phyloP scores from a whole-genome alignment of 2,888 invertebrate genomes.

The Bugula neritina region DNA sequence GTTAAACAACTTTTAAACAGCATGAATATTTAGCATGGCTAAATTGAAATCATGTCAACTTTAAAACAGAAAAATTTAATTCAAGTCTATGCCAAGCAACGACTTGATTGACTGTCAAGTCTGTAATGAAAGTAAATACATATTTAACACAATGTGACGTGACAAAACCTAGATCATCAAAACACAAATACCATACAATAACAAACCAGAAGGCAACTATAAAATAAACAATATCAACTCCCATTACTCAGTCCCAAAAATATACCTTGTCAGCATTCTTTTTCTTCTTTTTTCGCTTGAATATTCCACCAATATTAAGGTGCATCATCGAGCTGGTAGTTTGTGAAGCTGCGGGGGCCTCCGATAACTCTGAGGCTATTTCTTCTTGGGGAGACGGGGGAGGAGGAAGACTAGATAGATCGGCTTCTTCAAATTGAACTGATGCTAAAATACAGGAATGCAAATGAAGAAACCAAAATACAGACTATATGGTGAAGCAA shows the following conservation, averaged over 20 bases:
- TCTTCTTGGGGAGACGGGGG: slow-evolving; percentile 31
- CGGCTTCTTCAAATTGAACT: slow-evolving; percentile 56
- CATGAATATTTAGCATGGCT: too few species aligned
- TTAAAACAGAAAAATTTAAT: too few species aligned
- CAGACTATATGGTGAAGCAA: not conserved
- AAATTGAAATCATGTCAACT: too few species aligned
- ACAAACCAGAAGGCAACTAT: too few species aligned
- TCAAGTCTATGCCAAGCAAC: too few species aligned
- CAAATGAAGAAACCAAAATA: not conserved
- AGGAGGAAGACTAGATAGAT: slow-evolving; percentile 46
- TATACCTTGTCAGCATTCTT: slow-evolving; percentile 5
- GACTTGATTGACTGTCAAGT: too few species aligned
- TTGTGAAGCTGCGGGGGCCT: not conserved
- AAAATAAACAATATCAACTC: not conserved
- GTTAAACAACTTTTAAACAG: too few species aligned
- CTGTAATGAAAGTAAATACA: too few species aligned
- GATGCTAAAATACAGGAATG: slow-evolving; percentile 46
- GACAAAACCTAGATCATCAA: too few species aligned
- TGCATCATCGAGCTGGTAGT: slow-evolving; percentile 21
- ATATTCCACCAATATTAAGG: slow-evolving; percentile 8
- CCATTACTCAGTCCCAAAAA: not conserved
- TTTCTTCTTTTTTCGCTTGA: slow-evolving; percentile 22
- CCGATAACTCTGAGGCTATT: not conserved
- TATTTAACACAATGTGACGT: too few species aligned
- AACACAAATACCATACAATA: too few species aligned